phyloP scores from a whole-genome alignment of 2,797 vertebrate species.

The Helicolenus hilgendorfi region DNA sequence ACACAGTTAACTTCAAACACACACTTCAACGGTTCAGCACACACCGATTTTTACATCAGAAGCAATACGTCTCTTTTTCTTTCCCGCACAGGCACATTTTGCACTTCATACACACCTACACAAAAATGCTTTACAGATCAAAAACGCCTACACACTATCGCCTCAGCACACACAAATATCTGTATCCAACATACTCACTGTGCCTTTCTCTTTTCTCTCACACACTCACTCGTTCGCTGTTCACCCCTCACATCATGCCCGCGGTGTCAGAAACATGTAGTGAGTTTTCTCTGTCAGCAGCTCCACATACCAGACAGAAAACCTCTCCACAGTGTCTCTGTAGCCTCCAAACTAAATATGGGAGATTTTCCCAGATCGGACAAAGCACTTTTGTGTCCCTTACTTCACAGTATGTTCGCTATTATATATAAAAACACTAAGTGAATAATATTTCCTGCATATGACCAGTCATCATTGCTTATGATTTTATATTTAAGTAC shows the following conservation, averaged over 20 bases:
- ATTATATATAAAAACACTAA: neutral
- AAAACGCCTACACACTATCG: neutral
- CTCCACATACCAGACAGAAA: constrained; percentile 41
- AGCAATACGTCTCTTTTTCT: neutral
- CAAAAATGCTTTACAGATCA: neutral
- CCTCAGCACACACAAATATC: neutral
- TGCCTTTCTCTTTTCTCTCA: neutral
- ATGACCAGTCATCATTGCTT: neutral
- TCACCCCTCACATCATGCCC: constrained; percentile 29
- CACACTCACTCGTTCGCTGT: neutral
- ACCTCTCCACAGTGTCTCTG: neutral
- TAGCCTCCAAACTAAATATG: constrained; percentile 33
- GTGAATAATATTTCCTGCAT: neutral
- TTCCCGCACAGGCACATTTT: neutral
- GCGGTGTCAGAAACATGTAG: constrained; percentile 40
- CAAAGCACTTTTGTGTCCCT: neutral
- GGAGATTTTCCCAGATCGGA: neutral
- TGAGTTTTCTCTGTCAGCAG: constrained; percentile 57
- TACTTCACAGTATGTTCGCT: neutral
- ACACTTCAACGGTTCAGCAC: neutral
- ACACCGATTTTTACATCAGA: constrained; percentile 20
- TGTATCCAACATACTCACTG: neutral
- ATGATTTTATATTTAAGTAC: neutral
- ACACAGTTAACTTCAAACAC: neutral
- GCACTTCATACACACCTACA: neutral